Evolutionary conservation across 1,140 invertebrate genomes (phyloP).

Genomic region (Philopotamus ludificatus): DNA sequence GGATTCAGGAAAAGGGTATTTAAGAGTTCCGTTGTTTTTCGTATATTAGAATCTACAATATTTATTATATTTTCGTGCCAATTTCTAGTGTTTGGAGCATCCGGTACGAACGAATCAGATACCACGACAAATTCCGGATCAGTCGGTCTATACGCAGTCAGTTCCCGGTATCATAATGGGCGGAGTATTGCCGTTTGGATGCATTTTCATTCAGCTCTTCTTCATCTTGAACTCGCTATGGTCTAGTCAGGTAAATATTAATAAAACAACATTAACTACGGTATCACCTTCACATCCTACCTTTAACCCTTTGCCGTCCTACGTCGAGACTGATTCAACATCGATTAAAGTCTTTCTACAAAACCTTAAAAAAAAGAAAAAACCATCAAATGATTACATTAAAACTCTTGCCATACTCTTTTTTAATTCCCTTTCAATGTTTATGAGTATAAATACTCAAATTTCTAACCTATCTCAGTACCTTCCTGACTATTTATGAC

Average conservation of each 20-base stretch:
- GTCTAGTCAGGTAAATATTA: conserved; percentile 73
- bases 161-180: conserved; percentile 94
- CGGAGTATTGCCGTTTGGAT: conserved; percentile 96
- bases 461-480: no score
- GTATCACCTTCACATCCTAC: no score
- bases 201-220: conserved; percentile 99
- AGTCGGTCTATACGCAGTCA: conserved; percentile 95
- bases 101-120: conserved; percentile 99
- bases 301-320: no score
- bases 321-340: no score
- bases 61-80: background rate
- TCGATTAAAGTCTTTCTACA: no score
- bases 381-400: no score
- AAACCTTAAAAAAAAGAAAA: no score
- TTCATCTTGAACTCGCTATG: conserved; percentile 99
- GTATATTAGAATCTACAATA: background rate
- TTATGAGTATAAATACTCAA: no score
- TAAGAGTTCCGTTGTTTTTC: background rate
- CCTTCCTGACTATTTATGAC: no score
- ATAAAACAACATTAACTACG: background rate
- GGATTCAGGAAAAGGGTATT: conserved; percentile 92
- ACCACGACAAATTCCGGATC: conserved; percentile 95
- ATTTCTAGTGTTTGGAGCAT: conserved; percentile 81
- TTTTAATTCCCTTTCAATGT: no score
- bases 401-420: no score